Evolutionary conservation across 2,888 invertebrate species (phyloP), one percentile per base, ranked within the genome.

Genomic region (Noctua fimbriata): DNA sequence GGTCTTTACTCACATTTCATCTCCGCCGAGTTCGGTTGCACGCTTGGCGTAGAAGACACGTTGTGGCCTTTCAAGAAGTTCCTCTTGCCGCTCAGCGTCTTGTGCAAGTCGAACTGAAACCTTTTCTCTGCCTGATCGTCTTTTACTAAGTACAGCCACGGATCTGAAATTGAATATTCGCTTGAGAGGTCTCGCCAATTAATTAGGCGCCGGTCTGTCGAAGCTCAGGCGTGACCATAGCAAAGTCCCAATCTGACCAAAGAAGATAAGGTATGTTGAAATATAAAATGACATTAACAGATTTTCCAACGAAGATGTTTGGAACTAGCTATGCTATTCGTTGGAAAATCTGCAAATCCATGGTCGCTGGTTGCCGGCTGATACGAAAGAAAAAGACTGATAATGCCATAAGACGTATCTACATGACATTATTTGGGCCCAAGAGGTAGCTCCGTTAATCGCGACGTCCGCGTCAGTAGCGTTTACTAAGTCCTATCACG

Each of bases 141-240:
- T 63, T 94, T 93, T 16, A 97, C 91, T 55, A 97, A 87, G 89
- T 97, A 95, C 66, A 95, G 92, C 97, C 97, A 97, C 0, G 97
- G 97, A 94, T 97, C 97, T 97, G 90, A n/a, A 89, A 90, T 65
- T 65, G 21, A 36, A 65, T 36, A 65, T 36, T 36, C 21, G 32
- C 9, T 18, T 32, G 63, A 32, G 7, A 63, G 0, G 9, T 32
- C 9, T 2, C 32, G 7, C 28, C 60, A 6, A 28, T 7, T 28
- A 60, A 16, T 28, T 28, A 16, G 28, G 28, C 16, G 16, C 1
- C 7, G 6, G 16, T 2, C 9, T 7, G 14, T 7, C n/a, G 2
- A 14, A n/a, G n/a, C 58, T 5, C 14, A 14, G n/a, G 14, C 14
- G 58, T n/a, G n/a, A 58, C 1, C 14, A 6, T 60, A 28, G 58